Evolutionary conservation across 2,797 vertebrate species (phyloP).

Genomic region (Karalla daura): DNA sequence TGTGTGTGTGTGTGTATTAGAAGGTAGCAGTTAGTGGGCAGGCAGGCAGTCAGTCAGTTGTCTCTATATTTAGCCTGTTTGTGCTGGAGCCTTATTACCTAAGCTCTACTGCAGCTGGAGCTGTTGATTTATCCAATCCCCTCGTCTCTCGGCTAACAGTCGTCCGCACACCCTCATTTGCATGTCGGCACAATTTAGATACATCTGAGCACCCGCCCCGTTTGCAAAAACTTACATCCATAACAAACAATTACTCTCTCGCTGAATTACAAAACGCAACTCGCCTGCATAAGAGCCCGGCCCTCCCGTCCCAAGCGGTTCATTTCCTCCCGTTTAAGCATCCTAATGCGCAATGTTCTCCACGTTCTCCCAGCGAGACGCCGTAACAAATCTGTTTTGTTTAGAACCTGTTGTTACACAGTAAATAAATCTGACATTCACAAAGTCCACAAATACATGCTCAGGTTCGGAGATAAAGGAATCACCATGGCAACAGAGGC

Average conservation of each 20-base stretch:
- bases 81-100: slow-evolving; percentile 76
- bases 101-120: slow-evolving; percentile 78
- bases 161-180: slow-evolving; percentile 35
- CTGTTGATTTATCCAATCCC: slow-evolving; percentile 79
- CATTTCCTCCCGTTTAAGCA: slow-evolving; percentile 17
- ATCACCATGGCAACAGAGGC: slow-evolving; percentile 86
- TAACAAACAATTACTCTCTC: slow-evolving; percentile 48
- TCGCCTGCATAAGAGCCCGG: slow-evolving; percentile 5
- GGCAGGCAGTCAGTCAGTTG: slow-evolving; percentile 67
- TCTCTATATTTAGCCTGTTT: slow-evolving; percentile 80
- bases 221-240: slow-evolving; percentile 51
- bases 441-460: slow-evolving; percentile 59
- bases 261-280: slow-evolving; percentile 43
- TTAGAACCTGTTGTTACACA: slow-evolving; percentile 27
- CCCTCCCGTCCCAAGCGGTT: slow-evolving; percentile 26
- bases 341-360: slow-evolving; percentile 14
- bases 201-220: slow-evolving; percentile 42
- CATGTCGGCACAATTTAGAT: slow-evolving; percentile 54
- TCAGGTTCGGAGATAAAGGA: slow-evolving; percentile 75
- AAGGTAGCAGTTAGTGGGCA: slow-evolving; percentile 71
- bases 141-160: slow-evolving; percentile 58
- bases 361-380: not conserved
- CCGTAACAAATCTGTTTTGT: slow-evolving; percentile 33
- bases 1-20: slow-evolving; percentile 40
- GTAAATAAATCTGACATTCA: slow-evolving; percentile 52